Base-by-base conservation (phyloP, 2,888 invertebrate species). In the Cephus pygmeus region DNA sequence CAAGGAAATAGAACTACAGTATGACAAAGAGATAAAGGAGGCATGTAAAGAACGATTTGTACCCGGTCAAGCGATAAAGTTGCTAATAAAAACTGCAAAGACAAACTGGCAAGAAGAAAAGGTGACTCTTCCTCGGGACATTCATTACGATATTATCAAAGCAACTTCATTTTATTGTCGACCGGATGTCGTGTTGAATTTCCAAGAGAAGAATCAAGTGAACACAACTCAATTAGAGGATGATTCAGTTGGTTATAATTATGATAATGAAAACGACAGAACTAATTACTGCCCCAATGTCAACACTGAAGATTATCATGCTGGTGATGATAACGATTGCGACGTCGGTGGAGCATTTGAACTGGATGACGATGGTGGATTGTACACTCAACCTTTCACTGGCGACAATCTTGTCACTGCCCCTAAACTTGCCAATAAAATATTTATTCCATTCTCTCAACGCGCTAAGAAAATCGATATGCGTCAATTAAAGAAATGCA, bases 381-480 rank as follows among this genome's bases (percentile, higher is more conserved):
- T 74, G 33, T 77, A 79, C 11, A 82, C 85, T 1, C 85, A 86
- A 76, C 85, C 88, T 77, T 91, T 92, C 83, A 92, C 92, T 56
- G 93, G 93, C 0, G 92, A 93, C 4, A 93, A 95, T 86, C 93
- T 95, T 90, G 92, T 96, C 12, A 94, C 94, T 73, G 94, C 94
- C 3, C 96, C 96, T 0, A 94, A 94, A 80, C 93, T 93, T 91
- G 94, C 94, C 83, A 85, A 81, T 11, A 95, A 95, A 92, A 94
- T 95, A 74, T 94, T 95, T 86, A 95, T 98, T 80, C 94, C 95
- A 0, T 97, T 96, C 90, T 96, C 97, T 9, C 94, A 95, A 91
- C 94, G 95, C 77, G 96, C 98, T 9, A 98, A 98, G 89, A 96
- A 95, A 79, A 94, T 98, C 71, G 97, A 98, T 87, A 97, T 98